phyloP scores from a whole-genome alignment of 2,888 invertebrate species.

The Crocallis elinguaria region DNA sequence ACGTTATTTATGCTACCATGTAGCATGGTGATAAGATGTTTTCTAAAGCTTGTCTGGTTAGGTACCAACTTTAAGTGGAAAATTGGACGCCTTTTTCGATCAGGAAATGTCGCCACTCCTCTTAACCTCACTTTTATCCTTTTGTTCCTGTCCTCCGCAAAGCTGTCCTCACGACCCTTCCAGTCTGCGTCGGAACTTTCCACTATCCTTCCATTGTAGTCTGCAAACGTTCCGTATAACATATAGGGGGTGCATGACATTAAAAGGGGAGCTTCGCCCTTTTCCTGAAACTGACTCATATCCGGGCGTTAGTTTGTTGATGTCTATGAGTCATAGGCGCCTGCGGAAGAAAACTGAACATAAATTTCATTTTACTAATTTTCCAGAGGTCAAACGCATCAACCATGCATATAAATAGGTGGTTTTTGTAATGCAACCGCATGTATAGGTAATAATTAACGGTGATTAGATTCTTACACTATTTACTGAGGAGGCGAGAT shows the following conservation, averaged over 20 bases:
- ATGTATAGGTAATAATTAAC: too few relatives aligned
- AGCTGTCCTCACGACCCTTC: neutral
- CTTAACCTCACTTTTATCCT: neutral
- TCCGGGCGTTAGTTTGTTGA: conserved; percentile 20
- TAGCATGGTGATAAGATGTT: too few relatives aligned
- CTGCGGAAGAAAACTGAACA: conserved; percentile 3
- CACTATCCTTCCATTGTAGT: conserved; percentile 25
- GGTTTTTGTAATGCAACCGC: too few relatives aligned
- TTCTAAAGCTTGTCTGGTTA: too few relatives aligned
- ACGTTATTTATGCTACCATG: too few relatives aligned
- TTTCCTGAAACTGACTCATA: conserved; percentile 46
- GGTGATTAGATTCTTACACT: too few relatives aligned
- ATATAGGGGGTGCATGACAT: conserved; percentile 46
- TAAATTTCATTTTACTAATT: neutral
- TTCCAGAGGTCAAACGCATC: too few relatives aligned
- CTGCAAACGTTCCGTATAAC: conserved; percentile 35
- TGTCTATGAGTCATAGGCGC: conserved; percentile 17
- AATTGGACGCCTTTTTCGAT: neutral
- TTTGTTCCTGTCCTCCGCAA: neutral
- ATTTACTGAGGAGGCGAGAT: too few relatives aligned
- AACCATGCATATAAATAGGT: too few relatives aligned
- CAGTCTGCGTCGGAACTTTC: conserved; percentile 29
- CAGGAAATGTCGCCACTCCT: neutral
- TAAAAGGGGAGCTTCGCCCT: conserved; percentile 49
- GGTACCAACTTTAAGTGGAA: too few relatives aligned